phyloP scores from a whole-genome alignment of 2,888 invertebrate genomes.

The Microctonus brassicae region DNA sequence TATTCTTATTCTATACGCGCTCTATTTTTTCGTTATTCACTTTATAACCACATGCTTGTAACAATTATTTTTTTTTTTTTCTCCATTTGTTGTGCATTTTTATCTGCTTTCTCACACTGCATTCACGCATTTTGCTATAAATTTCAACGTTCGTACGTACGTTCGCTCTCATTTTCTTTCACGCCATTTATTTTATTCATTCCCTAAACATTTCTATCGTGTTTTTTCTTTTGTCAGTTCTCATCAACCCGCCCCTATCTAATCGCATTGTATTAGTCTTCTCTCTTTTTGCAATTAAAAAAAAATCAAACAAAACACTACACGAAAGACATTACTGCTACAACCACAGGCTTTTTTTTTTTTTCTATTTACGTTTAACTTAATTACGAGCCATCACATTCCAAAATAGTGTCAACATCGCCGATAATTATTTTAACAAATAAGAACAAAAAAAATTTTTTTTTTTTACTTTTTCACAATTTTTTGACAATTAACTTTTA shows the following conservation, averaged over 20 bases:
- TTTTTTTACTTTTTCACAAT: slow-evolving; percentile 12
- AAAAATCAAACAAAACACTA: slow-evolving; percentile 36
- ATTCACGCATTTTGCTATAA: slow-evolving; percentile 42
- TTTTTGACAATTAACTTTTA: slow-evolving; percentile 22
- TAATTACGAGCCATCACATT: slow-evolving; percentile 39
- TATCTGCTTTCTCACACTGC: slow-evolving; percentile 40
- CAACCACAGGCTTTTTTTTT: slow-evolving; percentile 40
- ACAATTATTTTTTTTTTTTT: slow-evolving; percentile 38
- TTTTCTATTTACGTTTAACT: slow-evolving; percentile 29
- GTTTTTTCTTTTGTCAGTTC: slow-evolving; percentile 18
- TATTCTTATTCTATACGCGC: slow-evolving; percentile 15
- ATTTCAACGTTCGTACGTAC: slow-evolving; percentile 14
- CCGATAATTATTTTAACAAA: slow-evolving; percentile 41
- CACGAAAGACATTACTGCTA: slow-evolving; percentile 33
- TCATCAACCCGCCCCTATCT: slow-evolving; percentile 35
- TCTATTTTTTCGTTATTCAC: not conserved
- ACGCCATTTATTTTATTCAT: slow-evolving; percentile 15
- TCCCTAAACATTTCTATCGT: slow-evolving; percentile 24
- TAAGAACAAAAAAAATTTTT: slow-evolving; percentile 33
- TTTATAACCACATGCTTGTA: slow-evolving; percentile 37
- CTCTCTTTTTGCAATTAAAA: slow-evolving; percentile 28
- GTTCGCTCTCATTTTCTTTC: slow-evolving; percentile 5
- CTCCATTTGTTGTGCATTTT: slow-evolving; percentile 19
- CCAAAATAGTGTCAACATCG: slow-evolving; percentile 45
- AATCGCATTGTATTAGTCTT: slow-evolving; percentile 32